These are phyloP conservation scores for Epirrita christyi DNA, from an alignment of 2,888 invertebrate genomes.

Conservation along the genomic window DNA sequence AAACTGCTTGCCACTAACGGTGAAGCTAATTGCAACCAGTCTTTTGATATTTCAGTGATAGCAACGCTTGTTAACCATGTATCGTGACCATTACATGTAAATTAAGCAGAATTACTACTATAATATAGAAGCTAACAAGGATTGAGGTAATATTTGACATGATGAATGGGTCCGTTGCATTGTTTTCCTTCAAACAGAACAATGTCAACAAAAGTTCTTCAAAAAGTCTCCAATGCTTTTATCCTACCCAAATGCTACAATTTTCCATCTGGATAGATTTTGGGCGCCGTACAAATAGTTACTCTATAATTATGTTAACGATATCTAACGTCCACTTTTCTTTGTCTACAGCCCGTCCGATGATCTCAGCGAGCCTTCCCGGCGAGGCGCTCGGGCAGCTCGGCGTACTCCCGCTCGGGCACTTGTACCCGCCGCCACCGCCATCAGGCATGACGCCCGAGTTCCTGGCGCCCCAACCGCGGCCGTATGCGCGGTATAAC, in stretches of 20 bases:
- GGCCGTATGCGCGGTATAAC: conserved; percentile 84
- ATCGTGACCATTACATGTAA: neutral
- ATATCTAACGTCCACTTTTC: conserved; percentile 13
- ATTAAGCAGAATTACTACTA: neutral
- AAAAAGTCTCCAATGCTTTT: too few species aligned
- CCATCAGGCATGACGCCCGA: conserved; percentile 81
- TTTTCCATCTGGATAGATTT: too few species aligned
- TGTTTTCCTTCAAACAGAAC: too few species aligned
- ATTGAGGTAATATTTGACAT: too few species aligned
- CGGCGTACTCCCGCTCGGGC: conserved; percentile 84
- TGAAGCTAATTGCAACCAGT: conserved; percentile 17
- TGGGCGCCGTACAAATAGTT: too few species aligned
- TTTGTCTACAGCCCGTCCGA: conserved; percentile 79
- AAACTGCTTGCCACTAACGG: conserved; percentile 13
- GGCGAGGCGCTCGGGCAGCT: conserved; percentile 87
- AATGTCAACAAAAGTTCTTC: too few species aligned
- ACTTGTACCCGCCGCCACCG: conserved; percentile 83
- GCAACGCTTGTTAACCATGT: neutral
- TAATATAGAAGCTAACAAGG: too few species aligned
- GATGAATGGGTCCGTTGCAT: too few species aligned
- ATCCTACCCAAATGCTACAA: too few species aligned
- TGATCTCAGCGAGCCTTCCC: conserved; percentile 88
- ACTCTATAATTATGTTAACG: neutral
- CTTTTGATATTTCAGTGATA: conserved; percentile 5
- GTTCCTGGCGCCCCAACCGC: conserved; percentile 88